A percentile compares a stretch with the other conserved stretches of the same genome.
Conservation (phyloP, 2,797 vertebrate genomes). For the Myotis pilosus region DNA sequence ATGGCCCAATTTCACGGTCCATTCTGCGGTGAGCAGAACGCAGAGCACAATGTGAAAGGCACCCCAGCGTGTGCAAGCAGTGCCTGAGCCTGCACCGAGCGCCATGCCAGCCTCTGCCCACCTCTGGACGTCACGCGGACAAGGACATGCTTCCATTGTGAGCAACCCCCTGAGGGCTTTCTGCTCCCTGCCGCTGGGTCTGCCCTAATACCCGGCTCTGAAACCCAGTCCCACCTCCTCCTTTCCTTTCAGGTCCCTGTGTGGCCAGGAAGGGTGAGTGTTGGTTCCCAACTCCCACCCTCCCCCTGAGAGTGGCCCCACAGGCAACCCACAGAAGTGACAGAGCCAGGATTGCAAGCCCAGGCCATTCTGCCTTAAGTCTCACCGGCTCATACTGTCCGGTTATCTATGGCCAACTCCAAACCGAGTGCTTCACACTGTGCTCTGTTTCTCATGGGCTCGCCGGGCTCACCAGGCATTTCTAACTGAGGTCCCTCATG, state of each 20-base stretch:
- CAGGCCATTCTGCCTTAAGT: not conserved
- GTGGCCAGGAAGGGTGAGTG: not conserved
- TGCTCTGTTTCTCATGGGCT: not conserved
- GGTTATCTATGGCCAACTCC: not conserved
- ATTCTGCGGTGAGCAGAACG: not conserved
- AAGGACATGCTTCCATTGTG: too few relatives aligned
- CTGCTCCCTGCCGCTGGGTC: not conserved
- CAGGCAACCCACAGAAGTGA: too few relatives aligned
- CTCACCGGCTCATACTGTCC: not conserved
- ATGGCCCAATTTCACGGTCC: not conserved
- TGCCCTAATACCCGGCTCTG: not conserved
- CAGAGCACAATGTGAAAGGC: not conserved
- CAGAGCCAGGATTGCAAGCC: not conserved
- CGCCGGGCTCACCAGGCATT: not conserved
- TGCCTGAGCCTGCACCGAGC: not conserved
- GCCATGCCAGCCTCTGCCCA: not conserved
- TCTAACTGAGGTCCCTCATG: not conserved
- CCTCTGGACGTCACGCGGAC: too few relatives aligned
- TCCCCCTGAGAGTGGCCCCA: not conserved
- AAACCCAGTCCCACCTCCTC: not conserved
- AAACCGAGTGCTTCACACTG: not conserved
- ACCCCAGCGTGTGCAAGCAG: not conserved
- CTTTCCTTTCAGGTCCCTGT: not conserved
- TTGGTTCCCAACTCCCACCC: not conserved
- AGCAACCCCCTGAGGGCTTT: not conserved